phyloP scores from a whole-genome alignment of 2,888 invertebrate species.

The Danaus chrysippus region DNA sequence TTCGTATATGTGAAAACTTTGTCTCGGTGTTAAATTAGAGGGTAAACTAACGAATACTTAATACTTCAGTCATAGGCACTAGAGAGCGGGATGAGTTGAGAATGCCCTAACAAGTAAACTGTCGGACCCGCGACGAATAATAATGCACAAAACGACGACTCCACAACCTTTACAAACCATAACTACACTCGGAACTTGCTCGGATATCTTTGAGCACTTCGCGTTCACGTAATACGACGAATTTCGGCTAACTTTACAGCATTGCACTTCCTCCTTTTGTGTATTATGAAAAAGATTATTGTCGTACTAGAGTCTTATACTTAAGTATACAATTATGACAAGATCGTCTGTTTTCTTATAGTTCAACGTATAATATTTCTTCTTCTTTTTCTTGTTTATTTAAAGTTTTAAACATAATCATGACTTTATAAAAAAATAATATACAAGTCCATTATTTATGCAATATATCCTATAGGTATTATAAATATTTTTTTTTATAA shows the following conservation, averaged over 20 bases:
- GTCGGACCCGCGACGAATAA: conserved; percentile 42
- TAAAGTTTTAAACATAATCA: no score
- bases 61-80: conserved; percentile 48
- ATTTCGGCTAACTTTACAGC: conserved; percentile 22
- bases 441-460: no score
- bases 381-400: no score
- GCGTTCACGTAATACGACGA: conserved; percentile 24
- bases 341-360: no score
- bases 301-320: no score
- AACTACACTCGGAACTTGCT: conserved; percentile 43
- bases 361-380: no score
- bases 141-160: conserved; percentile 38
- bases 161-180: conserved; percentile 33
- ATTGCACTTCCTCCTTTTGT: conserved; percentile 14
- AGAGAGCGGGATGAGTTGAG: conserved; percentile 34
- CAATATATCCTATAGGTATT: no score
- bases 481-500: no score
- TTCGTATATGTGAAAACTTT: conserved; percentile 33
- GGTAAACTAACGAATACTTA: conserved; percentile 53
- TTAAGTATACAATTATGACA: no score
- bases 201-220: conserved; percentile 37
- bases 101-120: conserved; percentile 56
- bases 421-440: no score
- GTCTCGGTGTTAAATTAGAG: conserved; percentile 56
- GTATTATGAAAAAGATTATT: conserved; percentile 7